Evolutionary conservation across 2,797 vertebrate species (phyloP), one percentile per base, ranked within the genome.

Genomic region (Rhinoraja longicauda): DNA sequence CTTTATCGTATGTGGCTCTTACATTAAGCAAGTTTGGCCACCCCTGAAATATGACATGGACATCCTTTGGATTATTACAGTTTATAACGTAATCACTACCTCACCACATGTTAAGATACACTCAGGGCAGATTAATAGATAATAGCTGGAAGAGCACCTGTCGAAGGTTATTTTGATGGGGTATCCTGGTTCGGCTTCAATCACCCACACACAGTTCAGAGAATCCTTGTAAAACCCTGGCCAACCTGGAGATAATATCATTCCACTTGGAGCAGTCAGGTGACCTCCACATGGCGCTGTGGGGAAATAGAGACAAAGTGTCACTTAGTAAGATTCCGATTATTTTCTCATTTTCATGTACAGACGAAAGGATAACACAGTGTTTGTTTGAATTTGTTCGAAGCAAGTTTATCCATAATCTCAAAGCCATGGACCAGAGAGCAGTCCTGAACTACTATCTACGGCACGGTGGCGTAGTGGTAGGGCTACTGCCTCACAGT

Each of bases 151-250:
- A 92, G 19, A 45, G 29, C 94, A 99, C 99, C 98, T 99, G 97
- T 99, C 98, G 13, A 99, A 99, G 59, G 98, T 99, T 96, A 99
- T 99, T 96, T 99, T 99, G 97, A 99, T 99, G 94, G 99, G 98
- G 95, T 99, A 99, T 94, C 99, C 99, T 0, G 98, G 98, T 94
- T 97, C 98, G 90, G 99, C 98, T 96, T 99, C 99, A 9, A 99
- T 98, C 95, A 99, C 97, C 99, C 99, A 99, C 93, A 98, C 98
- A 75, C 99, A 99, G 96, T 98, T 99, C 94, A 99, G 96, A 5
- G 99, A 98, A 94, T 99, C 99, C 96, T 99, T 99, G 96, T 99
- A 99, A 94, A 99, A 98, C 94, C 98, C 98, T n/a, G 99, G 99
- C 99, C 99, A 99, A 93, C 99, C 99, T 0, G 99, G 99, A 93